Evolutionary conservation across 2,888 invertebrate species (phyloP).

Genomic region (Syritta pipiens): DNA sequence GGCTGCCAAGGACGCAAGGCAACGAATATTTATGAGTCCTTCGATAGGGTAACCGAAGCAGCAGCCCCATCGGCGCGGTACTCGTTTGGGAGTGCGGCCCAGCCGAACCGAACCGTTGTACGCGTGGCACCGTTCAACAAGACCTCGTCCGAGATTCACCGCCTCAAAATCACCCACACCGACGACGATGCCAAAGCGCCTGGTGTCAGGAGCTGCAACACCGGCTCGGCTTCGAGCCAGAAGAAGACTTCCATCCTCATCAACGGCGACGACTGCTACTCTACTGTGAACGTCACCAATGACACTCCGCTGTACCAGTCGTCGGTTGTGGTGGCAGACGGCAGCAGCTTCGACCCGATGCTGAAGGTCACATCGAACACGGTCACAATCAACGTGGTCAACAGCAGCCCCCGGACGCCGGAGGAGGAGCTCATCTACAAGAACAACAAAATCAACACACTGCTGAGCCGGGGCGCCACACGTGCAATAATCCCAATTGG

Average conservation of each 20-base stretch:
- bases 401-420: slow-evolving; percentile 72
- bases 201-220: slow-evolving; percentile 75
- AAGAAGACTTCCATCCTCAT: slow-evolving; percentile 87
- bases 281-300: slow-evolving; percentile 86
- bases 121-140: slow-evolving; percentile 79
- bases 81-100: slow-evolving; percentile 37
- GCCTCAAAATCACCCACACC: slow-evolving; percentile 81
- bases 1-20: no score
- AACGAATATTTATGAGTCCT: slow-evolving; percentile 65
- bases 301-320: slow-evolving; percentile 86
- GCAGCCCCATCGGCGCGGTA: slow-evolving; percentile 31
- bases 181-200: slow-evolving; percentile 79
- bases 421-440: slow-evolving; percentile 76
- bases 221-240: slow-evolving; percentile 78
- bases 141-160: slow-evolving; percentile 79
- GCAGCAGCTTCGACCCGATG: slow-evolving; percentile 70
- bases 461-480: slow-evolving; percentile 73
- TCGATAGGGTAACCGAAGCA: slow-evolving; percentile 44
- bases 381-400: slow-evolving; percentile 82
- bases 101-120: slow-evolving; percentile 79
- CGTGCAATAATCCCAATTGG: slow-evolving; percentile 80
- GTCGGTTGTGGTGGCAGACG: slow-evolving; percentile 86
- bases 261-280: slow-evolving; percentile 87
- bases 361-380: slow-evolving; percentile 82
- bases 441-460: slow-evolving; percentile 77